Conservation (phyloP, 2,113 vertebrate species). For the Lipotes vexillifer region DNA sequence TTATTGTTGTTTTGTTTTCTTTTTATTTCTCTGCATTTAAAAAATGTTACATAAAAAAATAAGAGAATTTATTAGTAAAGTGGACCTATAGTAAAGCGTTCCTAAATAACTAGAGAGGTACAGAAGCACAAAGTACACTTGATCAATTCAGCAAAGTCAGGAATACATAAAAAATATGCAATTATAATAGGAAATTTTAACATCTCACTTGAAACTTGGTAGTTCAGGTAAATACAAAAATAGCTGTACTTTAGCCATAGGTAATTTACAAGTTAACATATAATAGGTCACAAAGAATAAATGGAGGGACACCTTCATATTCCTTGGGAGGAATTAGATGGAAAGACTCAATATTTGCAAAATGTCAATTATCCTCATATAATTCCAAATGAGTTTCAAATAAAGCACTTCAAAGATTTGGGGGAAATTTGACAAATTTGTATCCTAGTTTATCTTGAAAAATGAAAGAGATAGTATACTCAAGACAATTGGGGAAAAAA, state of each 20-base stretch:
- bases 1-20: background rate
- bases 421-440: background rate
- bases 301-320: background rate
- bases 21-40: background rate
- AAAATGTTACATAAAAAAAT: background rate
- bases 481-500: background rate
- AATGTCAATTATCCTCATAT: background rate
- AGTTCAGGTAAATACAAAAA: background rate
- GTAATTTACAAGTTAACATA: background rate
- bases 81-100: background rate
- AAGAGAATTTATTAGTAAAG: background rate
- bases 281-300: background rate
- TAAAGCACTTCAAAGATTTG: background rate
- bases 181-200: background rate
- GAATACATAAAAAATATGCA: background rate
- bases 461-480: background rate
- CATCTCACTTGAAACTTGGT: background rate
- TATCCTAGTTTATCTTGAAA: background rate
- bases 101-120: background rate
- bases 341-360: background rate
- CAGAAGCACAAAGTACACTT: background rate
- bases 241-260: background rate
- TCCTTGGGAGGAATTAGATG: background rate
- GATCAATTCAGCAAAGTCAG: background rate
- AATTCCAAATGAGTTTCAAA: constrained; percentile 6